Conservation (phyloP, 2,888 invertebrate species). For the Megamerina dolium region DNA sequence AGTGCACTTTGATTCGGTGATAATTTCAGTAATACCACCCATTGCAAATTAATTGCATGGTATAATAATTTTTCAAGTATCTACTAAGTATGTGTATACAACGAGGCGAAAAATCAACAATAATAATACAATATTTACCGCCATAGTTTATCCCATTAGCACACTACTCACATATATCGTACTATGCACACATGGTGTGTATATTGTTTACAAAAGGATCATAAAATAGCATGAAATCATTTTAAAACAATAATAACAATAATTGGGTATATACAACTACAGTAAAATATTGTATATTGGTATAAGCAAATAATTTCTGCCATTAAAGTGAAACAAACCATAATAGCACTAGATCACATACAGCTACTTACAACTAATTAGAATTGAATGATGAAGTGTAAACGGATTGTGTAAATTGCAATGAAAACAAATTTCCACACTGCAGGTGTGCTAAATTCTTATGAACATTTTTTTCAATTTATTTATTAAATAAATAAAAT, state of each 20-base stretch:
- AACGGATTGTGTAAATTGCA: not conserved
- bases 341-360: too few species aligned
- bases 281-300: too few species aligned
- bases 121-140: too few species aligned
- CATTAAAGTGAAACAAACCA: too few species aligned
- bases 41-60: conserved; percentile 2
- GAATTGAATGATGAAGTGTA: conserved; percentile 1
- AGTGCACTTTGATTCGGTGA: conserved; percentile 1
- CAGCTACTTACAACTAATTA: conserved; percentile 1
- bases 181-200: not conserved
- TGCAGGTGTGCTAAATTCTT: conserved; percentile 9
- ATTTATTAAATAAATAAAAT: too few species aligned
- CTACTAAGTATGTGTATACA: too few species aligned
- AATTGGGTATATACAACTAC: too few species aligned
- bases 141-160: too few species aligned
- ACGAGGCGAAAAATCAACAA: too few species aligned
- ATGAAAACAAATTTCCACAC: conserved; percentile 9
- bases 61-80: not conserved
- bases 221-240: not conserved
- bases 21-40: conserved; percentile 6
- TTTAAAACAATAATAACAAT: too few species aligned
- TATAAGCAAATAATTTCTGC: too few species aligned
- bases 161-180: not conserved
- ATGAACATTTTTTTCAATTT: too few species aligned
- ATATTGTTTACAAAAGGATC: not conserved